Evolutionary conservation across 1,140 invertebrate genomes (phyloP).

Genomic region (Lerema accius): DNA sequence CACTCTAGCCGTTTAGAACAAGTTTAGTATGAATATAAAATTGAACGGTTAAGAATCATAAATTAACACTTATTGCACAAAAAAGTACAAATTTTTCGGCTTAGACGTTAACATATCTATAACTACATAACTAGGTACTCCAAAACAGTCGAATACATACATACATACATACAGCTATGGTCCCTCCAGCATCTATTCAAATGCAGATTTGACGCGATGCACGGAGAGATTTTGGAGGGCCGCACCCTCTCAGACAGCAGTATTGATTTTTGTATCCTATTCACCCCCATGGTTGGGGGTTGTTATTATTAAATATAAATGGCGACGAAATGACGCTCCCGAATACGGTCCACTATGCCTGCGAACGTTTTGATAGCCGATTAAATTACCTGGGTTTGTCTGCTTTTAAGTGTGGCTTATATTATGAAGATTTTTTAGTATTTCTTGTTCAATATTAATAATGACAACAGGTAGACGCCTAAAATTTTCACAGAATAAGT

Average conservation of each 20-base stretch:
- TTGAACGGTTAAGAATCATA: too few species aligned
- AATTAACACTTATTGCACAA: too few species aligned
- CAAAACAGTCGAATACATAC: too few species aligned
- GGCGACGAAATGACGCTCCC: constrained; percentile 59
- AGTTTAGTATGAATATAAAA: too few species aligned
- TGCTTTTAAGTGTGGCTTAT: too few species aligned
- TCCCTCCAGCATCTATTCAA: constrained; percentile 40
- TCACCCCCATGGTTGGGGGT: constrained; percentile 54
- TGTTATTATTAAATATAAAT: constrained; percentile 74
- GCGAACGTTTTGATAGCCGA: constrained; percentile 1
- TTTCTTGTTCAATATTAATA: too few species aligned
- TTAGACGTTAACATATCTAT: too few species aligned
- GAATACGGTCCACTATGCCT: not conserved
- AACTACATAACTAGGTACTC: not conserved
- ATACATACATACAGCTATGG: not conserved
- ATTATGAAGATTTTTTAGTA: too few species aligned
- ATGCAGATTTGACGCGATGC: constrained; percentile 62
- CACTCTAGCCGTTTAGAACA: too few species aligned
- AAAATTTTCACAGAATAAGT: too few species aligned
- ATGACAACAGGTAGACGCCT: too few species aligned
- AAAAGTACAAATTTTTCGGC: too few species aligned
- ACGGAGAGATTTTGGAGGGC: constrained; percentile 49
- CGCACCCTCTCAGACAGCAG: constrained; percentile 62
- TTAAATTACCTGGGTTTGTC: constrained; percentile 10
- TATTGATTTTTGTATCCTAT: constrained; percentile 66